Percentiles rank a stretch among this genome's conserved stretches.
Conservation (phyloP, 2,113 vertebrate genomes). For the Lepus americanus region DNA sequence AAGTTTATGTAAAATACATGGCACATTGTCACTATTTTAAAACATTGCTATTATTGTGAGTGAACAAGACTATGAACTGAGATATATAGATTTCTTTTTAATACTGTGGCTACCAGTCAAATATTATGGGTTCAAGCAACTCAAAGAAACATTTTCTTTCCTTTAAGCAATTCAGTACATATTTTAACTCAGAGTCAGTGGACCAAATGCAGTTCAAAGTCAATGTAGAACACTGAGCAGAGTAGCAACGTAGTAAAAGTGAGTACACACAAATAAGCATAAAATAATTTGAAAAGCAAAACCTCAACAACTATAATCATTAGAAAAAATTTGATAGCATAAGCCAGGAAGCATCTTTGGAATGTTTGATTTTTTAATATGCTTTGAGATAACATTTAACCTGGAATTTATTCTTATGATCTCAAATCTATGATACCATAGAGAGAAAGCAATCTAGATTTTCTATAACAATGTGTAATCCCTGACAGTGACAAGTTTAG, state of each 20-base stretch:
- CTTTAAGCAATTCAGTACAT: conserved; percentile 31
- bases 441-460: neutral
- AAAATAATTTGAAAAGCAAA: conserved; percentile 41
- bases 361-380: conserved; percentile 9
- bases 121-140: neutral
- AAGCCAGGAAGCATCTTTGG: neutral
- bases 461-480: neutral
- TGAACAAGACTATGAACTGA: neutral
- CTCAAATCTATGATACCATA: neutral
- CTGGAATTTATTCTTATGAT: neutral
- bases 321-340: neutral
- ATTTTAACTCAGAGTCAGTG: conserved; percentile 55
- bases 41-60: neutral
- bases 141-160: conserved; percentile 60
- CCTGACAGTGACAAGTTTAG: neutral
- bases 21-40: neutral
- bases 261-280: neutral
- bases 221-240: neutral
- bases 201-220: conserved; percentile 26
- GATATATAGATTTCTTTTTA: neutral
- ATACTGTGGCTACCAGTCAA: neutral
- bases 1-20: neutral
- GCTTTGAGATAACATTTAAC: neutral
- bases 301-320: neutral
- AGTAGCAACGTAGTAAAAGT: conserved; percentile 2